Evolutionary conservation across 2,113 vertebrate genomes (phyloP).

Genomic region (Neotragus pygmaeus): DNA sequence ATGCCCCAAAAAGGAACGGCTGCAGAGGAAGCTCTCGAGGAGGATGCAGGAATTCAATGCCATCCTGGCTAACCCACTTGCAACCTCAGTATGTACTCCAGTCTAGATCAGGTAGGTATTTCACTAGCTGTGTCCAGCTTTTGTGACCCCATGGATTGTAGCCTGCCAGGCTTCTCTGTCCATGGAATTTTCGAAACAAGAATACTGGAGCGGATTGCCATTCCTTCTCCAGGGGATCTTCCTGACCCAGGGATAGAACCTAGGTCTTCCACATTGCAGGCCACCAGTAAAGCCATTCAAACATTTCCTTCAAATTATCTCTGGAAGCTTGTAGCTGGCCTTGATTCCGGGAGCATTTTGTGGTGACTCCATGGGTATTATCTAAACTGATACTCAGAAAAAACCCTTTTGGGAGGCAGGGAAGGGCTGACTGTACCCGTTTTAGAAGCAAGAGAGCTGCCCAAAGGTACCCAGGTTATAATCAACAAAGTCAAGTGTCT

Average conservation of each 20-base stretch:
- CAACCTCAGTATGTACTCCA: slow-evolving; percentile 25
- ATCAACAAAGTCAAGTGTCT: neutral
- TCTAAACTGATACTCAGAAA: neutral
- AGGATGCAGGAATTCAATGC: slow-evolving; percentile 11
- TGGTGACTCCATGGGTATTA: neutral
- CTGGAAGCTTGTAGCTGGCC: slow-evolving; percentile 53
- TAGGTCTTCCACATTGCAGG: neutral
- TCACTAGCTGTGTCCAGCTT: neutral
- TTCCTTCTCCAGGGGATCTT: neutral
- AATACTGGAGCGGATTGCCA: neutral
- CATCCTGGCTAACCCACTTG: slow-evolving; percentile 44
- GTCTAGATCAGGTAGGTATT: neutral
- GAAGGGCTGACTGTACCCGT: neutral
- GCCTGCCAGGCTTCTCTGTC: neutral
- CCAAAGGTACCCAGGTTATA: neutral
- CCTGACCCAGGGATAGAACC: neutral
- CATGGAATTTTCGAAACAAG: neutral
- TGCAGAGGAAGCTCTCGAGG: neutral
- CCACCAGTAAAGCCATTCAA: neutral
- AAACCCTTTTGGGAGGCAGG: neutral
- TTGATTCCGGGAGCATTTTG: neutral
- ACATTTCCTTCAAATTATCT: slow-evolving; percentile 64
- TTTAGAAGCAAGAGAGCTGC: neutral
- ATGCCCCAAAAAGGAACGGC: neutral
- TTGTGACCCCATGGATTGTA: neutral